Base-by-base conservation (phyloP, 2,888 invertebrate species). In the Mythimna pallens region DNA sequence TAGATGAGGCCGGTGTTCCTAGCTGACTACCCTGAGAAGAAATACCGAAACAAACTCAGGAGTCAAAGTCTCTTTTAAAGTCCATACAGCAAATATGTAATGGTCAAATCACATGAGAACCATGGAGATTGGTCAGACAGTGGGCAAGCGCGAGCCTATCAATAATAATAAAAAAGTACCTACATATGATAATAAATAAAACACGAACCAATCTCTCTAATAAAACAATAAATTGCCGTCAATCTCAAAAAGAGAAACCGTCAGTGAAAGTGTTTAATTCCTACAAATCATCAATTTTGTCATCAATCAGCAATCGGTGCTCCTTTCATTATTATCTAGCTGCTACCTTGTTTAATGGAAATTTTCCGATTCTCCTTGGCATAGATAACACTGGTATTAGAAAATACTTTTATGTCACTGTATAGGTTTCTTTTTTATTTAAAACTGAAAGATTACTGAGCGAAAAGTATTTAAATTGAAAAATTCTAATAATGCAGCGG, bases 201-300 rank as follows among this genome's bases (percentile, higher is more conserved):
- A 58, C 14, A 30, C n/a, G 12, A 43, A 67, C 14, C 17, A 30
- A 64, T 43, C 40, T 52, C n/a, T 30, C 14, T 30, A 25, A 52
- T 30, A 43, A 14, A 52, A 30, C 6, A 25, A 14, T n/a, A 66
- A 58, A 40, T 40, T 57, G 12, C 34, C 43, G 34, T 65, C 14
- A 20, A 55, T 70, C 14, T 36, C 17, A 57, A 71, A 71, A 74
- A 74, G 65, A 58, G 63, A 71, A 71, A 78, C 64, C 12, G 30
- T 58, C 70, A 68, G 62, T 50, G 70, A 71, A 78, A 77, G 61
- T 73, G n/a, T 22, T 55, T 36, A 61, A 63, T 69, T 50, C 34
- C 65, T 68, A 55, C 57, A 71, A 74, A 57, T 70, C 62, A 68
- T 54, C 64, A 71, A 74, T 54, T 70, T 25, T 47, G 30, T 30